Evolutionary conservation across 64 coral and sea anemone genomes (phyloP).

Genomic region (Acropora yongei): DNA sequence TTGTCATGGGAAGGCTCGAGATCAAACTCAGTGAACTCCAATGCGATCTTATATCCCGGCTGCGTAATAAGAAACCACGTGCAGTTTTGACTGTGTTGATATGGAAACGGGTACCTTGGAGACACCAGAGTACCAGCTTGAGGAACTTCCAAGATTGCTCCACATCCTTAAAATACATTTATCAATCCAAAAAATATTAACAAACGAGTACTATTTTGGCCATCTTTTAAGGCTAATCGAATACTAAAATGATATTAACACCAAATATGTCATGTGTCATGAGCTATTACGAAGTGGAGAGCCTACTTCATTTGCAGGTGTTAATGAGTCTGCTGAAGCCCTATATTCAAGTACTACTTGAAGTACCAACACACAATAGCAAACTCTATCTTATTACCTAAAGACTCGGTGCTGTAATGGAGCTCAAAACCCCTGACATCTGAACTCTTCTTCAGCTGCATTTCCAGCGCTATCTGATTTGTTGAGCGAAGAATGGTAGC

Average conservation of each 20-base stretch:
- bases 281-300: too few relatives aligned
- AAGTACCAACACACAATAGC: not conserved
- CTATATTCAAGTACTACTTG: too few relatives aligned
- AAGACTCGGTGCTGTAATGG: slow-evolving; percentile 51
- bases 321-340: too few relatives aligned
- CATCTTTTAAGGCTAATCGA: not conserved
- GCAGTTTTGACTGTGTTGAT: slow-evolving; percentile 67
- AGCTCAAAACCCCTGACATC: slow-evolving; percentile 70
- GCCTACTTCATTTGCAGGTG: too few relatives aligned
- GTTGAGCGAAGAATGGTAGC: slow-evolving; percentile 46
- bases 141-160: slow-evolving; percentile 55
- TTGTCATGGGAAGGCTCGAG: slow-evolving; percentile 49
- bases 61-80: slow-evolving; percentile 70
- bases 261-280: too few relatives aligned
- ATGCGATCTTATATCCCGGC: slow-evolving; percentile 21
- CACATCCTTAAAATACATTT: slow-evolving; percentile 63
- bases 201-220: not conserved
- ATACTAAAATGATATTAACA: too few relatives aligned
- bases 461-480: slow-evolving; percentile 58
- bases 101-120: slow-evolving; percentile 54
- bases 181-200: not conserved
- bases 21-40: slow-evolving; percentile 58
- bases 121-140: slow-evolving; percentile 44
- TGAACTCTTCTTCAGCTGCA: slow-evolving; percentile 58
- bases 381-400: slow-evolving; percentile 50